Conservation (phyloP, 2,797 vertebrate genomes). For the Aplochiton taeniatus region DNA sequence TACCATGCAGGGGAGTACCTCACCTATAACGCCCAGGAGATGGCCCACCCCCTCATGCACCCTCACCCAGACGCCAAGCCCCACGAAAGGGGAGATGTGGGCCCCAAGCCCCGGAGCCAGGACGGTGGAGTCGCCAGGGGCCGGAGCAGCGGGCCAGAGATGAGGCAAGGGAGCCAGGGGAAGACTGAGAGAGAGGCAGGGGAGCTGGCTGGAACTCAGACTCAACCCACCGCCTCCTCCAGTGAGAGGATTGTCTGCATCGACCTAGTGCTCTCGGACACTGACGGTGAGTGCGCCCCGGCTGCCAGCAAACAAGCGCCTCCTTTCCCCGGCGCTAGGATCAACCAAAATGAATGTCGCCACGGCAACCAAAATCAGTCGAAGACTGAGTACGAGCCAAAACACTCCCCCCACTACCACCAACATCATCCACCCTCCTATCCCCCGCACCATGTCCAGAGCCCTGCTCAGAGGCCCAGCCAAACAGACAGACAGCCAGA, state of each 20-base stretch:
- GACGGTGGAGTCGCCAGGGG: slow-evolving; percentile 66
- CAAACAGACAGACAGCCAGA: slow-evolving; percentile 51
- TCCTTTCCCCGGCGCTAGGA: slow-evolving; percentile 48
- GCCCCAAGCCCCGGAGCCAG: slow-evolving; percentile 81
- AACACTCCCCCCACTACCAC: slow-evolving; percentile 45
- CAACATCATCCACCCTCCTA: slow-evolving; percentile 44
- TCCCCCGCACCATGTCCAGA: slow-evolving; percentile 42
- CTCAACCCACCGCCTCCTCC: slow-evolving; percentile 72
- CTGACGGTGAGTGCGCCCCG: slow-evolving; percentile 70
- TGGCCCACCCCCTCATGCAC: slow-evolving; percentile 94
- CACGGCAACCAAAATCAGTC: slow-evolving; percentile 61
- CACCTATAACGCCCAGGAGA: slow-evolving; percentile 91
- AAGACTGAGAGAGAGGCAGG: slow-evolving; percentile 82
- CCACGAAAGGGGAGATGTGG: slow-evolving; percentile 80
- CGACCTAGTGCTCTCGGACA: slow-evolving; percentile 88
- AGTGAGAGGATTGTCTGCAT: slow-evolving; percentile 88
- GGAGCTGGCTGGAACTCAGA: slow-evolving; percentile 75
- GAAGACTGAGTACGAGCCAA: slow-evolving; percentile 59
- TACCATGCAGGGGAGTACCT: slow-evolving; percentile 84
- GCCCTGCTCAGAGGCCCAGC: slow-evolving; percentile 42
- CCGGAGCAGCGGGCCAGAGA: slow-evolving; percentile 54
- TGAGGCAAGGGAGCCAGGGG: slow-evolving; percentile 49
- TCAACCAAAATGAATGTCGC: slow-evolving; percentile 69
- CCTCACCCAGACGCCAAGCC: slow-evolving; percentile 84
- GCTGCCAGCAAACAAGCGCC: slow-evolving; percentile 51